A percentile compares a stretch with the other conserved stretches of the same genome.
phyloP scores from a whole-genome alignment of 2,888 invertebrate species.

The Rhagonycha lutea region DNA sequence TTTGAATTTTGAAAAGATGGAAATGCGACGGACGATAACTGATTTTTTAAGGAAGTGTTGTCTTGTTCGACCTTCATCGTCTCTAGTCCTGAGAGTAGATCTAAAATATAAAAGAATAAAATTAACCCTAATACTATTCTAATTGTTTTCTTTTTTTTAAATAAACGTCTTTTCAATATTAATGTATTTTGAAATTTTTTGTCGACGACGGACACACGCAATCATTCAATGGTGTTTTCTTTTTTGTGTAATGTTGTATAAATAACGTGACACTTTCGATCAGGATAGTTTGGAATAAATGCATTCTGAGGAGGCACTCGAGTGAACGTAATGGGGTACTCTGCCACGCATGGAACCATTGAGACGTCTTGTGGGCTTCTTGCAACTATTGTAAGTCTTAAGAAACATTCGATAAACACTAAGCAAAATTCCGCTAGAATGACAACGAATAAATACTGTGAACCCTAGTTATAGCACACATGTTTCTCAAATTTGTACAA shows the following conservation, averaged over 20 bases:
- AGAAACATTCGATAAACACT: conserved; percentile 26
- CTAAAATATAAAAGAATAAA: conserved; percentile 42
- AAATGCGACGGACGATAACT: conserved; percentile 61
- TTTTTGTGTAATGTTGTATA: conserved; percentile 35
- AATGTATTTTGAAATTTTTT: neutral
- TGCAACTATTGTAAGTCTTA: conserved; percentile 27
- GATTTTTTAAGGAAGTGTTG: conserved; percentile 62
- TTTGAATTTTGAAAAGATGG: conserved; percentile 54
- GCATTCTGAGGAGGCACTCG: conserved; percentile 36
- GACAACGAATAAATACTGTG: conserved; percentile 14
- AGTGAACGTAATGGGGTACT: conserved; percentile 37
- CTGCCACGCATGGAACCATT: conserved; percentile 56
- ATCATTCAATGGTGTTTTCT: conserved; percentile 13
- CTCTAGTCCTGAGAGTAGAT: conserved; percentile 44
- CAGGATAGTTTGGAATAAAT: conserved; percentile 31
- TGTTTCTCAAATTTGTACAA: neutral
- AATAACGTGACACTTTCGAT: conserved; percentile 35
- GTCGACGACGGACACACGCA: conserved; percentile 4
- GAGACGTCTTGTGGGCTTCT: conserved; percentile 56
- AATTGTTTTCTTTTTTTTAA: neutral
- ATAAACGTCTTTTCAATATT: neutral
- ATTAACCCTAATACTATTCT: neutral
- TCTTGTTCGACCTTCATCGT: conserved; percentile 59
- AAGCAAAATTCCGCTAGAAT: conserved; percentile 28
- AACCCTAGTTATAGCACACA: conserved; percentile 7